phyloP scores from a whole-genome alignment of 2,113 vertebrate genomes.

The Ahaetulla prasina region DNA sequence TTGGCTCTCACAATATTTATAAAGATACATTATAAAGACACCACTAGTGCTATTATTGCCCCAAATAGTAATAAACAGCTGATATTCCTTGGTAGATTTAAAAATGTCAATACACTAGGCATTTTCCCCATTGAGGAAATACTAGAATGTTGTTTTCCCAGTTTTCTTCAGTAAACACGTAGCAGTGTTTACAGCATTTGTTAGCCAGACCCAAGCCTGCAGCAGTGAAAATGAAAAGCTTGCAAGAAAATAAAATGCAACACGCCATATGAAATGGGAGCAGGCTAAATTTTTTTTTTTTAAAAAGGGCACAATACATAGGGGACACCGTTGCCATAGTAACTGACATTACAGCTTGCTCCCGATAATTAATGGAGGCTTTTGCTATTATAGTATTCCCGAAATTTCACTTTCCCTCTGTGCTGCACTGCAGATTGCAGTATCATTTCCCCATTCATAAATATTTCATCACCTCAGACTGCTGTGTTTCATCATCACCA shows the following conservation, averaged over 20 bases:
- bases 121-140: neutral
- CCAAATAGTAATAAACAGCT: neutral
- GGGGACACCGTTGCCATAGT: constrained; percentile 77
- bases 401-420: constrained; percentile 66
- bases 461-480: constrained; percentile 78
- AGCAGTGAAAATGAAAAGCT: constrained; percentile 38
- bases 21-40: neutral
- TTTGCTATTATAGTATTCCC: constrained; percentile 74
- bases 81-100: neutral
- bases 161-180: constrained; percentile 11
- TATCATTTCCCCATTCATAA: constrained; percentile 79
- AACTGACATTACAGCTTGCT: constrained; percentile 72
- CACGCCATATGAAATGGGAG: constrained; percentile 41
- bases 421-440: constrained; percentile 76
- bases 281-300: too few relatives aligned
- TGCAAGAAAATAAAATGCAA: constrained; percentile 48
- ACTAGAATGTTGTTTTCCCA: neutral
- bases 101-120: constrained; percentile 2
- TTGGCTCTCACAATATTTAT: neutral
- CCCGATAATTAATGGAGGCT: constrained; percentile 80
- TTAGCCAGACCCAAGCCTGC: constrained; percentile 17
- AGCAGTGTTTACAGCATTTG: neutral
- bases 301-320: constrained; percentile 63
- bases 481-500: constrained; percentile 66
- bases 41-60: neutral